Evolutionary conservation across 92 coral and sea anemone genomes (phyloP), one percentile per base, ranked within the genome.

Genomic region (Chrysogorgia sp.): DNA sequence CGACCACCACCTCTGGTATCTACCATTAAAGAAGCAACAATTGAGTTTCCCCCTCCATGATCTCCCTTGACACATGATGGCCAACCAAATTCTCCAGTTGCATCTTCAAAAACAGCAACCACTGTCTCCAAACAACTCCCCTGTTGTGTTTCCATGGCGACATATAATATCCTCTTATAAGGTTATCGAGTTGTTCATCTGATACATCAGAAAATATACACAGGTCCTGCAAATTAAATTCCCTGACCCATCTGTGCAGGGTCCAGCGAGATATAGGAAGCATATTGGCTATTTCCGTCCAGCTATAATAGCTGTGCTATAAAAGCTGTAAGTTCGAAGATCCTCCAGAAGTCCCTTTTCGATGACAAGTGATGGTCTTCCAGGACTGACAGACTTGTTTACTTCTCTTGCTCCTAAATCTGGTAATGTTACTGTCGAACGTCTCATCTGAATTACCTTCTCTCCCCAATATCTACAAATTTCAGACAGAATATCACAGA

Each of bases 51-150:
- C 12, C 43, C 43, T 37, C 43, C 12, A 12, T 37, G 43, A 12
- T 37, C 76, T 20, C 76, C 76, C 20, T 58, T 43, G 2, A 83
- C 91, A 70, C 81, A 79, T 23, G 86, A 87, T 25, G 86, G 91
- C 83, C 53, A 83, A 28, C 91, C 88, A 58, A 24, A 83, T 56
- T 80, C 61, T 7, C 19, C 33, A 50, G 58, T 56, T 22, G 74
- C 83, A 14, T 35, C 43, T n/a, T 49, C 50, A 63, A 87, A 83
- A 25, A 64, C 14, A 25, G 33, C 31, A 23, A 59, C 41, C 10
- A 87, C 91, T 15, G 91, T 79, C 3, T 74, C 77, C 5, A 82
- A 35, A 40, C 35, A 58, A 69, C 24, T 69, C 76, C 34, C 76
- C 76, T 0, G 76, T 69, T 24, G 76, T 69, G 37, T 69, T 69